Base-by-base conservation (phyloP, 2,888 invertebrate species). In the Nycteola revayana region DNA sequence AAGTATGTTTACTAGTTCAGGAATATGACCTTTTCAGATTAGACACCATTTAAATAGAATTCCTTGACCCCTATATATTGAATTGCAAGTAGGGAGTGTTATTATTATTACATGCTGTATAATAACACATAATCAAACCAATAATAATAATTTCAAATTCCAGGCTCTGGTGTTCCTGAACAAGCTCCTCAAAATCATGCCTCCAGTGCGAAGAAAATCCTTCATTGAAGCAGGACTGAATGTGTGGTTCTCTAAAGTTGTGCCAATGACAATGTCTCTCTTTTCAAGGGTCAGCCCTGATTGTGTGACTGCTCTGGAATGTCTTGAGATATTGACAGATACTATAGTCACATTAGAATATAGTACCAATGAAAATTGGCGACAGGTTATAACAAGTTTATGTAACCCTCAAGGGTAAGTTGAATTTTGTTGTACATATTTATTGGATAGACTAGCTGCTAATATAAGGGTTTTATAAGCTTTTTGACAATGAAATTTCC, bases 161-260 rank as follows among this genome's bases (percentile, higher is more conserved):
- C 48, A 65, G 62, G 34, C 36, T 9, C 52, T 28, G 27, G 23
- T n/a, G 7, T 8, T 60, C 7, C 49, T 90, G 9, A 54, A 66
- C 10, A 83, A 70, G 37, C 54, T 80, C 17, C 37, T 88, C 1
- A 64, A 58, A 42, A 62, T 62, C 26, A 45, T 82, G 27, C 82
- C 71, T 51, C 66, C 57, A 44, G 78, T 71, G 44, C 77, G 54
- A 51, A 86, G 39, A 57, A 51, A 17, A 42, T 59, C 28, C 33
- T 88, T 75, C 71, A 66, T 75, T 25, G 75, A 57, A 40, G 75
- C 80, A 25, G 82, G 89, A 7, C 49, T 90, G 3, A 51, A 66
- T 8, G 62, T 88, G 29, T 91, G 91, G 90, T 77, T 91, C 22
- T 66, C 70, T 1, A 82, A 77, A 42, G 56, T 91, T 4, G 50